Percentiles rank a stretch among this genome's conserved stretches.
These are phyloP conservation scores for Coracopsis vasa DNA, from an alignment of 2,113 vertebrate genomes.

Conservation along the genomic window DNA sequence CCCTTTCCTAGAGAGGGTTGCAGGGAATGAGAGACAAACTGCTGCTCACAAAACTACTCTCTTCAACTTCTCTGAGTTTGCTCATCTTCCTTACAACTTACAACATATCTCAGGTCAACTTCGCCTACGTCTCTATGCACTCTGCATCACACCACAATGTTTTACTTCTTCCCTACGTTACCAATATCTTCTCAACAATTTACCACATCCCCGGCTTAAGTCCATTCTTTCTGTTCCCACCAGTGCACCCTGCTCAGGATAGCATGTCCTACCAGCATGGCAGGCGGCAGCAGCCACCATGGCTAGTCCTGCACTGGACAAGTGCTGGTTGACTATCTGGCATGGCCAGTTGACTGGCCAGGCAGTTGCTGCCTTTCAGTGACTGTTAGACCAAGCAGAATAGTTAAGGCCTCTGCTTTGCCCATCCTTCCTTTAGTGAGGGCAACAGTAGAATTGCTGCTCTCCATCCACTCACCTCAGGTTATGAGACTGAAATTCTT, in stretches of 20 bases:
- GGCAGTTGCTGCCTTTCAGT: not conserved
- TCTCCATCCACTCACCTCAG: not conserved
- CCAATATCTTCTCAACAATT: not conserved
- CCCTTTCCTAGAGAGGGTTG: not conserved
- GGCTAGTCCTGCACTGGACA: not conserved
- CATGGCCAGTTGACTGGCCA: not conserved
- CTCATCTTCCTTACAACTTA: not conserved
- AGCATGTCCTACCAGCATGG: fast-evolving
- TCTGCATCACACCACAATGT: not conserved
- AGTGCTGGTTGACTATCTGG: not conserved
- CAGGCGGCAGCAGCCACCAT: fast-evolving
- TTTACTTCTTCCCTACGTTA: not conserved
- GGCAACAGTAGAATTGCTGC: not conserved
- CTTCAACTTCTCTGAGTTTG: not conserved
- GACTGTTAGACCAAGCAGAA: not conserved
- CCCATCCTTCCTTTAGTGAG: not conserved
- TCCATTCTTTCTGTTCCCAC: not conserved
- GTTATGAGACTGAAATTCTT: not conserved
- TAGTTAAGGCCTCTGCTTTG: not conserved
- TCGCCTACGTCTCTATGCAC: not conserved
- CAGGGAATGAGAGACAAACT: not conserved
- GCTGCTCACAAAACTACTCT: not conserved
- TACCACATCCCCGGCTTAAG: not conserved
- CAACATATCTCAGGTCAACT: not conserved
- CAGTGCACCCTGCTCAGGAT: not conserved